phyloP scores from a whole-genome alignment of 2,888 invertebrate species.

The Phorcus lineatus region DNA sequence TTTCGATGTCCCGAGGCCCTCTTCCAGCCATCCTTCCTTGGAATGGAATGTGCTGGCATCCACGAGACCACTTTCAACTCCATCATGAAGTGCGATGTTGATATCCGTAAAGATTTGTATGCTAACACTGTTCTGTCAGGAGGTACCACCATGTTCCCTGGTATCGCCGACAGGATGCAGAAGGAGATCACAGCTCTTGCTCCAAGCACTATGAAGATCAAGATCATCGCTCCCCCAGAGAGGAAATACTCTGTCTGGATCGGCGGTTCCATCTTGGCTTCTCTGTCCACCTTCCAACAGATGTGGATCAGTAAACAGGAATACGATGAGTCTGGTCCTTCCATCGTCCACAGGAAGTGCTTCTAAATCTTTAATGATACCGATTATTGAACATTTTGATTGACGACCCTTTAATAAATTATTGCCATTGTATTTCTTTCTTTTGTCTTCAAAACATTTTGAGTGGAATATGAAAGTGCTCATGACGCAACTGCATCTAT shows the following conservation, averaged over 20 bases:
- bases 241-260: conserved; percentile 78
- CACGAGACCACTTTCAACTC: conserved; percentile 63
- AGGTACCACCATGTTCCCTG: conserved; percentile 69
- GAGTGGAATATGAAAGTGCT: too few relatives aligned
- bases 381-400: too few relatives aligned
- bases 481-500: too few relatives aligned
- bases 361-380: conserved; percentile 80
- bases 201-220: conserved; percentile 59
- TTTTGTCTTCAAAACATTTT: too few relatives aligned
- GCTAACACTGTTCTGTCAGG: conserved; percentile 62
- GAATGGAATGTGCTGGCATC: conserved; percentile 69
- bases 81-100: conserved; percentile 63
- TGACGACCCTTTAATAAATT: too few relatives aligned
- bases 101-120: conserved; percentile 62
- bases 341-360: conserved; percentile 97
- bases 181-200: conserved; percentile 61
- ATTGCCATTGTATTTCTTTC: too few relatives aligned
- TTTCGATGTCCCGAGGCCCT: conserved; percentile 66
- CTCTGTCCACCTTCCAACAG: conserved; percentile 82
- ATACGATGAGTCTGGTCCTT: conserved; percentile 96
- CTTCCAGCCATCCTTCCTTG: conserved; percentile 71
- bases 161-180: conserved; percentile 62
- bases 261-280: conserved; percentile 65
- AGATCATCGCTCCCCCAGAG: conserved; percentile 56
- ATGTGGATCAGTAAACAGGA: conserved; percentile 74